Conservation (phyloP, 2,113 vertebrate species). For the Mesitornis unicolor region DNA sequence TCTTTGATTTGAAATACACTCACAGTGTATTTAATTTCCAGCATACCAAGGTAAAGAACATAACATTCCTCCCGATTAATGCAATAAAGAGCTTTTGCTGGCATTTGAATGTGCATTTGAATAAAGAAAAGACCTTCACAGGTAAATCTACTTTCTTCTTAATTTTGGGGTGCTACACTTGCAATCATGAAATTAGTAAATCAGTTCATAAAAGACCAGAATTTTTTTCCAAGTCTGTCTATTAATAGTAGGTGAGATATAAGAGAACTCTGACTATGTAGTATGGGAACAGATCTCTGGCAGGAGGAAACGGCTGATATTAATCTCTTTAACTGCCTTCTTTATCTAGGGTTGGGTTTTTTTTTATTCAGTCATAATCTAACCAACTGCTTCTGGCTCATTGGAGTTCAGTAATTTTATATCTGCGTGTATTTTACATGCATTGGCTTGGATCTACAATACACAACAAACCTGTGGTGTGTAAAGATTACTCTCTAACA, state of each 20-base stretch:
- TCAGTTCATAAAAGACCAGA: neutral
- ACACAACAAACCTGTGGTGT: neutral
- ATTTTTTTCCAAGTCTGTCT: neutral
- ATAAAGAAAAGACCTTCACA: neutral
- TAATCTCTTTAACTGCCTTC: neutral
- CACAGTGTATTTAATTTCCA: neutral
- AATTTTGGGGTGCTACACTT: neutral
- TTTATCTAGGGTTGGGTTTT: neutral
- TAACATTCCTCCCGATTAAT: neutral
- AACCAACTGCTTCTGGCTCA: neutral
- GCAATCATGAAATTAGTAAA: neutral
- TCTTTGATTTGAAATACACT: neutral
- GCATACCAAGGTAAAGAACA: neutral
- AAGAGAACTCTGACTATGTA: neutral
- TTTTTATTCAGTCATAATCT: neutral
- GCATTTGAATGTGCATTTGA: neutral
- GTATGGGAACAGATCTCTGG: neutral
- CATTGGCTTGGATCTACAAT: neutral
- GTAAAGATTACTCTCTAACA: neutral
- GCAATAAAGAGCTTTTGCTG: neutral
- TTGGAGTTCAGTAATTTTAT: neutral
- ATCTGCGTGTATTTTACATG: neutral
- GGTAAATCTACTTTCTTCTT: neutral
- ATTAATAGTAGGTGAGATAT: neutral
- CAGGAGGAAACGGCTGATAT: neutral